Evolutionary conservation across 2,797 vertebrate species (phyloP), one percentile per base, ranked within the genome.

Genomic region (Syndactyla subalaris): DNA sequence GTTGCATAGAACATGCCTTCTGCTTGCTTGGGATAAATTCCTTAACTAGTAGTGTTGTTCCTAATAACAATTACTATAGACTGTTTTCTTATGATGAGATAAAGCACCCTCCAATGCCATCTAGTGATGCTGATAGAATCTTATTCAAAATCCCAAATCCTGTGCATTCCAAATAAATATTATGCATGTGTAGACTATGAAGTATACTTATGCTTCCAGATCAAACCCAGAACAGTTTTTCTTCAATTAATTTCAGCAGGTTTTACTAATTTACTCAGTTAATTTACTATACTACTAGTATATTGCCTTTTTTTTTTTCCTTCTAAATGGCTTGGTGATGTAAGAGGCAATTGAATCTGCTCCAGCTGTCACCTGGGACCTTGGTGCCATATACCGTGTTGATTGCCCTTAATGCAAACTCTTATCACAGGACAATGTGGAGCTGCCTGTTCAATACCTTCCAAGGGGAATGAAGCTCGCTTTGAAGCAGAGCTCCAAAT

Each of bases 31-130:
- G 51, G 75, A 55, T 73, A 59, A 90, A 61, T 45, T 63, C 46
- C 54, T 82, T 61, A 67, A 58, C n/a, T 48, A 20, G 49, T 68
- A 48, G 15, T 36, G 29, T 83, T 79, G 32, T 80, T 79, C 39
- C 77, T 79, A 67, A 51, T 24, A 57, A 91, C 74, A 85, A 30
- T 41, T 6, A 30, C 39, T 73, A 5, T 15, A 70, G 34, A 21
- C 24, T 65, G 18, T 92, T 90, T 73, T 65, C 14, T 54, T 58
- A 14, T 48, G 49, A 45, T 18, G 66, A 92, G 71, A 78, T 90
- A 89, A 76, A 87, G 14, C 68, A 96, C 61, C 80, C 83, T 95
- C 93, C 94, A 95, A 95, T 96, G 88, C 95, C 94, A 97, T 95
- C 88, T 95, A 96, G 95, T 89, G 93, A 96, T 95, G 36, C 77